Conservation (phyloP, 1,140 invertebrate species). For the Drosophila varians region DNA sequence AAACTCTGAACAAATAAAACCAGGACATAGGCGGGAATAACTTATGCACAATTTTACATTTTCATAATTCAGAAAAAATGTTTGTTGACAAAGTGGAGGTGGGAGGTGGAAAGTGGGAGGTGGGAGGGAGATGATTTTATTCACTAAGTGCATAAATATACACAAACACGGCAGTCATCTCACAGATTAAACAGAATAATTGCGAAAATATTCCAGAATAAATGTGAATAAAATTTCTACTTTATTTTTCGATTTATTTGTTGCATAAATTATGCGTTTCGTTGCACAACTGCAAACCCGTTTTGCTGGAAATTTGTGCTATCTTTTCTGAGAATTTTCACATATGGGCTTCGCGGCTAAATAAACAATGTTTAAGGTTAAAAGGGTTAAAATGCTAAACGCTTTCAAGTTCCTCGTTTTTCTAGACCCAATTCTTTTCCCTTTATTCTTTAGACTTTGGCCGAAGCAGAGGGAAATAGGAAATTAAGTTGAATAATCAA, state of each 20-base stretch:
- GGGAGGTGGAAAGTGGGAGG: background rate
- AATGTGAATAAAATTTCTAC: conserved; percentile 26
- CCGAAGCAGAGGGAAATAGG: conserved; percentile 9
- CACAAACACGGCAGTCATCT: conserved; percentile 39
- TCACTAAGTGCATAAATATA: conserved; percentile 54
- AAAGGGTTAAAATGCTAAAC: background rate
- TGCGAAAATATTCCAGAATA: conserved; percentile 33
- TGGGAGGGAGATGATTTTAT: conserved; percentile 32
- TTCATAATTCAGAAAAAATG: conserved; percentile 59
- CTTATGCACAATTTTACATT: conserved; percentile 57
- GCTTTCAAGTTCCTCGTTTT: background rate
- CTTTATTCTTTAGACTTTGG: background rate
- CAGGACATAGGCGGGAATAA: conserved; percentile 26
- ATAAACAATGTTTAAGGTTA: background rate
- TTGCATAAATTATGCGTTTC: conserved; percentile 40
- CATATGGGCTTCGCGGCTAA: conserved; percentile 8
- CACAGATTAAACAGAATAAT: conserved; percentile 38
- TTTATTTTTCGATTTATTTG: conserved; percentile 17
- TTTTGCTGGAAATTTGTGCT: conserved; percentile 19
- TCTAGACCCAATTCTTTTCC: conserved; percentile 15
- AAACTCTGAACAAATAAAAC: conserved; percentile 20
- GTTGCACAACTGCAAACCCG: conserved; percentile 30
- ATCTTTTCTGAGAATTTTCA: conserved; percentile 18
- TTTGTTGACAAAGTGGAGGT: background rate
- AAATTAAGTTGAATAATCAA: conserved; percentile 74